A percentile compares a stretch with the other conserved stretches of the same genome.
phyloP scores from a whole-genome alignment of 2,797 vertebrate genomes.

The Nannoperca australis region DNA sequence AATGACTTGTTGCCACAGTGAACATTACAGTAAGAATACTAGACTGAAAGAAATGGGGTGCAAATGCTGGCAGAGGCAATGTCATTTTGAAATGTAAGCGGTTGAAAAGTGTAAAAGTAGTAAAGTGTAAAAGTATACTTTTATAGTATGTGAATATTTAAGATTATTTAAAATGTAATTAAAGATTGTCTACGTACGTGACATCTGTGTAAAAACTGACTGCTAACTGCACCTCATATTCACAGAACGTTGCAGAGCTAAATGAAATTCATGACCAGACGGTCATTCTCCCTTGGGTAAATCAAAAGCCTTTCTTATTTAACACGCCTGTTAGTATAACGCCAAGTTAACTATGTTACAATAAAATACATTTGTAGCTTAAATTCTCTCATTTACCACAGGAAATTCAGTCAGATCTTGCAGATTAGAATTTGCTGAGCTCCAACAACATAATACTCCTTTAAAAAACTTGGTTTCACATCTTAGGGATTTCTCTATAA shows the following conservation, averaged over 20 bases:
- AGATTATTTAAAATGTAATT: slow-evolving; percentile 58
- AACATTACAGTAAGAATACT: slow-evolving; percentile 36
- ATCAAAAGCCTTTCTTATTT: slow-evolving; percentile 60
- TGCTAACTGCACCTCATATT: slow-evolving; percentile 49
- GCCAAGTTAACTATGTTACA: slow-evolving; percentile 59
- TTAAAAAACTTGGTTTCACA: background rate
- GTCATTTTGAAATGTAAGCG: slow-evolving; percentile 46
- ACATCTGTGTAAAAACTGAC: slow-evolving; percentile 55
- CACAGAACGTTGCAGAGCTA: slow-evolving; percentile 38
- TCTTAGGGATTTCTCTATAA: background rate
- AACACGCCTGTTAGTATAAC: slow-evolving; percentile 54
- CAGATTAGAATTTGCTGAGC: background rate
- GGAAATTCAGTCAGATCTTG: slow-evolving; percentile 27
- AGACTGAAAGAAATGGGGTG: slow-evolving; percentile 49
- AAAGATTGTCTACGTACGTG: slow-evolving; percentile 42
- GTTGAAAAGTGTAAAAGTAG: slow-evolving; percentile 33
- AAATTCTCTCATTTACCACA: slow-evolving; percentile 41
- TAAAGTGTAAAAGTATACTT: slow-evolving; percentile 29
- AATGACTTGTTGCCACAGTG: slow-evolving; percentile 75
- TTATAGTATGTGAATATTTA: slow-evolving; percentile 45
- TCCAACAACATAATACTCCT: background rate
- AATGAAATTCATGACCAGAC: slow-evolving; percentile 70
- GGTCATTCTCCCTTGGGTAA: slow-evolving; percentile 60
- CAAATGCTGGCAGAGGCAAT: slow-evolving; percentile 53
- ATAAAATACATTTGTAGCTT: slow-evolving; percentile 47